These are phyloP conservation scores for Rhinoptilus africanus DNA, from an alignment of 2,113 vertebrate species.

Conservation along the genomic window DNA sequence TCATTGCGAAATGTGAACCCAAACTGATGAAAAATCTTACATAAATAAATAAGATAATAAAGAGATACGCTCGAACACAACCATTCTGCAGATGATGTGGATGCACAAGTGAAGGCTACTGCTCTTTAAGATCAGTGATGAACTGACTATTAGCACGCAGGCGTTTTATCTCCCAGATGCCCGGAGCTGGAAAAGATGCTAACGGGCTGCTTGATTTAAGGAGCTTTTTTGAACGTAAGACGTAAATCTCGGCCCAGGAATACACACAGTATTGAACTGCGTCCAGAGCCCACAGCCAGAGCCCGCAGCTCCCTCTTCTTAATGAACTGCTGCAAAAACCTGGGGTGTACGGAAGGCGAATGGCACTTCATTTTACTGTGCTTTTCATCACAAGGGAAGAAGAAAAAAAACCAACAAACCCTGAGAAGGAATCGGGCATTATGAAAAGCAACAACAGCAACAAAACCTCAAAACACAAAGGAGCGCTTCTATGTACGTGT, in stretches of 20 bases:
- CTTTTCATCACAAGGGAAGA: neutral
- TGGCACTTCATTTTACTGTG: constrained; percentile 19
- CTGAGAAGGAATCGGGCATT: neutral
- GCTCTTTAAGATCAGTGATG: constrained; percentile 17
- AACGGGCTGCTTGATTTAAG: constrained; percentile 65
- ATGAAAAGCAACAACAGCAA: constrained; percentile 18
- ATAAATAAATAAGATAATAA: neutral
- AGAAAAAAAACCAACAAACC: neutral
- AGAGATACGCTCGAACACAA: neutral
- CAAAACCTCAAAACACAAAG: constrained; percentile 52
- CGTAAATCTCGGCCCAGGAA: constrained; percentile 60
- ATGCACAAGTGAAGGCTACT: neutral
- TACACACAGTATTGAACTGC: constrained; percentile 44
- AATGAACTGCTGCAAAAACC: constrained; percentile 58
- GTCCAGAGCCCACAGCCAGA: constrained; percentile 14
- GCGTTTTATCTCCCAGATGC: constrained; percentile 51
- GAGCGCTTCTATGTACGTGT: neutral
- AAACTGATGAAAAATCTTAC: neutral
- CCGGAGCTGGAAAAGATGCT: constrained; percentile 43
- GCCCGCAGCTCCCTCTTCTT: constrained; percentile 17
- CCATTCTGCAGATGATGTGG: neutral
- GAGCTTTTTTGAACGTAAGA: constrained; percentile 24
- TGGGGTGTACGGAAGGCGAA: neutral
- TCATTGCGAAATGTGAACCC: neutral
- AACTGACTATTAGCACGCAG: constrained; percentile 27